phyloP scores from a whole-genome alignment of 2,113 vertebrate species.

The Cheilinus undulatus region DNA sequence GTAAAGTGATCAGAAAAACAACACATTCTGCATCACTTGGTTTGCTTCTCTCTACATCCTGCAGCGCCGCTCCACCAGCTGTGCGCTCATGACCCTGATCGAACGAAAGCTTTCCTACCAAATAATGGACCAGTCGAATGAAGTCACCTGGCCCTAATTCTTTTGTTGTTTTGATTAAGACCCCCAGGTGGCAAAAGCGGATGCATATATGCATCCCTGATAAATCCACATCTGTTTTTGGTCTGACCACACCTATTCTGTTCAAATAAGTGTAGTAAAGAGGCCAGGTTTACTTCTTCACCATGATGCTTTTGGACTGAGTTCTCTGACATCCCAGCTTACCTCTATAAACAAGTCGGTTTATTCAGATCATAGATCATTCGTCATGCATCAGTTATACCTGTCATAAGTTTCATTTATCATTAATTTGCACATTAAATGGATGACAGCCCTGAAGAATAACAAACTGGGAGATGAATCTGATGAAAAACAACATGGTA shows the following conservation, averaged over 20 bases:
- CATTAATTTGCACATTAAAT: slow-evolving; percentile 39
- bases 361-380: not conserved
- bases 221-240: not conserved
- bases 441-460: slow-evolving; percentile 23
- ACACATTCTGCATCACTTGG: too few species aligned
- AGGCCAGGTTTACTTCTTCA: slow-evolving; percentile 16
- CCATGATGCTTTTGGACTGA: slow-evolving; percentile 2
- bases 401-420: not conserved
- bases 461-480: slow-evolving; percentile 13
- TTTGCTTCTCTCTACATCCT: too few species aligned
- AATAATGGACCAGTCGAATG: too few species aligned
- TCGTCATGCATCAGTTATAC: slow-evolving; percentile 20
- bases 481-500: not conserved
- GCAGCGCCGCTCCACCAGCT: too few species aligned
- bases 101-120: too few species aligned
- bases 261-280: slow-evolving; percentile 10
- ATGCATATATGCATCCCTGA: too few species aligned
- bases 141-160: not conserved
- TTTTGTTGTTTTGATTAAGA: too few species aligned
- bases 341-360: not conserved
- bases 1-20: too few species aligned
- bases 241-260: not conserved
- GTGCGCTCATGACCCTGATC: too few species aligned
- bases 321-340: not conserved
- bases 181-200: too few species aligned